A percentile compares a stretch with the other conserved stretches of the same genome.
Evolutionary conservation across 2,888 invertebrate species (phyloP).

Genomic region (Brenthis daphne): DNA sequence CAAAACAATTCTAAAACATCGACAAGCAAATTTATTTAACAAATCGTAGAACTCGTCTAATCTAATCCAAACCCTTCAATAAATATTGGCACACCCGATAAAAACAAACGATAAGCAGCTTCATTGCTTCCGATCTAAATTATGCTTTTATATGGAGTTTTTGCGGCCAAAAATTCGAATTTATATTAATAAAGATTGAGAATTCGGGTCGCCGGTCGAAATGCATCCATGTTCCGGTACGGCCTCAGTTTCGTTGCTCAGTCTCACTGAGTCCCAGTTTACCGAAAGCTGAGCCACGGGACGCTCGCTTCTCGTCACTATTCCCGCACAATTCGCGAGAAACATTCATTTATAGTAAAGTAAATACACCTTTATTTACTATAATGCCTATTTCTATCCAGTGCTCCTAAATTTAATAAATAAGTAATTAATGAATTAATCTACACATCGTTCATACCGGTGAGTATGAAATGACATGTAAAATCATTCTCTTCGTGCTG

Average conservation of each 20-base stretch:
- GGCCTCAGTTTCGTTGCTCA: constrained; percentile 53
- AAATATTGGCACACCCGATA: constrained; percentile 19
- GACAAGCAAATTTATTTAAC: constrained; percentile 8
- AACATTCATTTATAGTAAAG: constrained; percentile 2
- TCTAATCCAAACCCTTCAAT: constrained; percentile 15
- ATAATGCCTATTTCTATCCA: neutral
- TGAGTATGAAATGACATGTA: constrained; percentile 51
- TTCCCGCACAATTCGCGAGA: constrained; percentile 30
- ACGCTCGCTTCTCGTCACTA: constrained; percentile 48
- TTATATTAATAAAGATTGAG: constrained; percentile 45
- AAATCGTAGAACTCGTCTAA: constrained; percentile 20
- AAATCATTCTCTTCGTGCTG: constrained; percentile 35
- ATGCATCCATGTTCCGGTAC: constrained; percentile 46
- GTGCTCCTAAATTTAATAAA: constrained; percentile 34
- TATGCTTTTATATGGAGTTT: constrained; percentile 36
- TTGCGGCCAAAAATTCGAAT: constrained; percentile 42
- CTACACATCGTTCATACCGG: constrained; percentile 49
- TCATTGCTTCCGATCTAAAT: constrained; percentile 33
- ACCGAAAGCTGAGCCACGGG: constrained; percentile 52
- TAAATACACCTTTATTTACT: neutral
- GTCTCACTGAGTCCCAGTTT: constrained; percentile 52
- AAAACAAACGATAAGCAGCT: constrained; percentile 29
- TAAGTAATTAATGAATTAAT: too few relatives aligned
- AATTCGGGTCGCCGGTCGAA: constrained; percentile 48
- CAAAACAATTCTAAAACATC: neutral